Evolutionary conservation across 2,797 vertebrate species (phyloP).

Genomic region (Hippopotamyrus pictus): DNA sequence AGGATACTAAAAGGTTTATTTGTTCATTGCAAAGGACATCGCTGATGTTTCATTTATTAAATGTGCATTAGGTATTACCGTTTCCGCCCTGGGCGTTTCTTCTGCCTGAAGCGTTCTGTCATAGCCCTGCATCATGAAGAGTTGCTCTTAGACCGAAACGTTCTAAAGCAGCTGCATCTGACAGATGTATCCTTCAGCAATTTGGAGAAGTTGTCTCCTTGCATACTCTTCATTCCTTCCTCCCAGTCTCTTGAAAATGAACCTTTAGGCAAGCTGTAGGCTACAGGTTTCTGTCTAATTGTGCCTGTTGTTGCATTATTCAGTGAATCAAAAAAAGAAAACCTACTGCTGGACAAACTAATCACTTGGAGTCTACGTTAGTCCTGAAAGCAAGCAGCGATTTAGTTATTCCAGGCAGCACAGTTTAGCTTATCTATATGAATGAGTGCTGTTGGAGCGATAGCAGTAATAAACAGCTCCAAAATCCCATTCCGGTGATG

Average conservation of each 20-base stretch:
- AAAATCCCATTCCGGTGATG: neutral
- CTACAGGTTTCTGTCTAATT: neutral
- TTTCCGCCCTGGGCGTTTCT: neutral
- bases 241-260: neutral
- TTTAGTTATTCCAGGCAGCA: neutral
- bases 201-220: neutral
- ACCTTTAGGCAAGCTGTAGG: neutral
- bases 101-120: neutral
- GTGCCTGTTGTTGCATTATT: neutral
- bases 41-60: neutral
- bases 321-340: neutral
- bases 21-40: neutral
- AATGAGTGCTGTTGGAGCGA: neutral
- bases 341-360: neutral
- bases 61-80: neutral
- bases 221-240: neutral
- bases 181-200: neutral
- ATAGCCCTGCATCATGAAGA: neutral
- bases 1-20: neutral
- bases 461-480: neutral
- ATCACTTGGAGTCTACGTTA: neutral
- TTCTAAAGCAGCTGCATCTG: neutral
- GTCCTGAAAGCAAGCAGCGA: neutral
- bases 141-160: neutral
- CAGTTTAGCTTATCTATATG: neutral